Conservation (phyloP, 2,113 vertebrate species). For the Synchiropus splendidus region DNA sequence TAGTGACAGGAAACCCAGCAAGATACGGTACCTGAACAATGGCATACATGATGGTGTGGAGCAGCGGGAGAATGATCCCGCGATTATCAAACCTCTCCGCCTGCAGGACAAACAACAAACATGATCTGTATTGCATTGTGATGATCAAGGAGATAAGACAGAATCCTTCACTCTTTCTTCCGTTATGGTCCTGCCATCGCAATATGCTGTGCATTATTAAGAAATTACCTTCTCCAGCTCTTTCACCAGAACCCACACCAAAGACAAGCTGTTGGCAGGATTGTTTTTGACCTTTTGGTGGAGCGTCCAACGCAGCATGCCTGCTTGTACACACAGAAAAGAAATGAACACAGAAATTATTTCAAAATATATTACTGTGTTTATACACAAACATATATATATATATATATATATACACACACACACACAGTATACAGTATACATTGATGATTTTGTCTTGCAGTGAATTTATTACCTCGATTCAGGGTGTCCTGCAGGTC, state of each 20-base stretch:
- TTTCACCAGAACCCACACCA: constrained; percentile 79
- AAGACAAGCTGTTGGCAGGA: constrained; percentile 63
- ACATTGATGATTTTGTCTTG: too few species aligned
- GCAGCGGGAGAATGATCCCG: constrained; percentile 78
- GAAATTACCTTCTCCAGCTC: constrained; percentile 86
- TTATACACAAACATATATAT: constrained; percentile 1
- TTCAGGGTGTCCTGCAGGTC: constrained; percentile 53
- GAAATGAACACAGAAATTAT: constrained; percentile 10
- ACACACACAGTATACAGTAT: too few species aligned
- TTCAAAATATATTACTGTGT: too few species aligned
- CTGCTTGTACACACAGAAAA: constrained; percentile 46
- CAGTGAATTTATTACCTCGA: too few species aligned
- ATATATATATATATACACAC: background rate
- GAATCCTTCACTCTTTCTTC: too few species aligned
- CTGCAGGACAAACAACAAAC: constrained; percentile 54
- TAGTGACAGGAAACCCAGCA: background rate
- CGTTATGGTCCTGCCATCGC: background rate
- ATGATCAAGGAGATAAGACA: too few species aligned
- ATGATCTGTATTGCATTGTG: too few species aligned
- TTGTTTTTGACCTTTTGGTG: constrained; percentile 84
- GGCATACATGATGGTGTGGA: constrained; percentile 88
- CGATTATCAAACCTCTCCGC: constrained; percentile 73
- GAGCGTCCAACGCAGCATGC: constrained; percentile 89
- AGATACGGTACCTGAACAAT: constrained; percentile 69
- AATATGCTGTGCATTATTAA: background rate